Evolutionary conservation across 2,797 vertebrate genomes (phyloP), one percentile per base, ranked within the genome.

Genomic region (Atherinosoma microstoma): DNA sequence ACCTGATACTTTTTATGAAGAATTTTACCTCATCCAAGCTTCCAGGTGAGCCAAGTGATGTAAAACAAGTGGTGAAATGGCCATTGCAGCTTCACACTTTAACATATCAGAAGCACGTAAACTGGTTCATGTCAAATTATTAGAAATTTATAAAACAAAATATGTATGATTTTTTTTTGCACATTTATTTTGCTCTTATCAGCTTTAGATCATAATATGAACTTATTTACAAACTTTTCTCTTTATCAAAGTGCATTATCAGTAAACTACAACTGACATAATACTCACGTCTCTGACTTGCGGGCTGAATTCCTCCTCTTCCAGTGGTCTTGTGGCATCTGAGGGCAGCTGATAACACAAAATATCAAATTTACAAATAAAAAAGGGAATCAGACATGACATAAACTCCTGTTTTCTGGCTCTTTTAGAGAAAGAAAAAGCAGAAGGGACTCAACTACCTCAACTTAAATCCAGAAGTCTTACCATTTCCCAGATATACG

Each of bases 401-500:
- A 11, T 11, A 13, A 2, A 0, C 0, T 22, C 32, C 4, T 1
- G 27, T 6, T 40, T 22, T 45, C 59, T 20, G 3, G 9, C 66
- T 87, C 82, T 79, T 67, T 64, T 58, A 58, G 8, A 79, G 70
- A 58, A 86, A 87, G 80, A 42, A 51, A 42, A 58, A 67, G 6
- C 61, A 27, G 5, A 40, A 16, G 7, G 12, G 6, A 51, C 42
- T 20, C 7, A 20, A 18, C 1, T 1, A 22, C 34, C 58, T 72
- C 12, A 51, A 58, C 63, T 12, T 1, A 5, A 40, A 29, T 32
- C 16, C 24, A 3, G 15, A 56, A 1, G 20, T 72, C 97, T 97
- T 95, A 99, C 98, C 98, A 99, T 99, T 94, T 99, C 98, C 94
- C 97, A 97, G 70, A 99, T 93, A 79, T 97, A 99, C 0, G 97